These are phyloP conservation scores for Nansenia antarctica DNA, from an alignment of 2,113 vertebrate species.

Conservation along the genomic window DNA sequence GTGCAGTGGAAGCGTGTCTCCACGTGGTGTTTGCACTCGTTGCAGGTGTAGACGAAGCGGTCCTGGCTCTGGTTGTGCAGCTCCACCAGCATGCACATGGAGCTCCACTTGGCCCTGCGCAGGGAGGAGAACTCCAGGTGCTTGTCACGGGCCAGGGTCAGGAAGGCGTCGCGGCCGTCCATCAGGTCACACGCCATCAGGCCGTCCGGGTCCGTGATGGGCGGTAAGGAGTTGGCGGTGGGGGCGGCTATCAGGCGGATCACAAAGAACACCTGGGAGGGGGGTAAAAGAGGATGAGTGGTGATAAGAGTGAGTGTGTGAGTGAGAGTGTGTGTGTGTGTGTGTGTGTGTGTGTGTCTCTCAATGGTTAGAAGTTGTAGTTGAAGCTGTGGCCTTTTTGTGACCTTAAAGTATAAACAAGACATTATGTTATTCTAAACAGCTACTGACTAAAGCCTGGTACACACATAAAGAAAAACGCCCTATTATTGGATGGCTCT, in stretches of 20 bases:
- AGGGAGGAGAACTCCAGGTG: constrained; percentile 97
- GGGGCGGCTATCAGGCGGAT: constrained; percentile 94
- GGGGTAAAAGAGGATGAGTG: background rate
- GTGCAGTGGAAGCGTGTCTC: constrained; percentile 98
- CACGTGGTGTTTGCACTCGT: constrained; percentile 97
- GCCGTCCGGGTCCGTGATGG: constrained; percentile 88
- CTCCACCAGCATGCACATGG: constrained; percentile 98
- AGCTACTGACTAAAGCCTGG: too few species aligned
- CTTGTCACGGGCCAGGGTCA: constrained; percentile 95
- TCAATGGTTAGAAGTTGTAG: too few species aligned
- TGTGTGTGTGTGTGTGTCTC: background rate
- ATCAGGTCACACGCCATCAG: constrained; percentile 96
- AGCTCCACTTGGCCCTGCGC: constrained; percentile 92
- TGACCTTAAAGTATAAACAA: too few species aligned
- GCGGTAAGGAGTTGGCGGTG: constrained; percentile 90
- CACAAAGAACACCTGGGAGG: constrained; percentile 91
- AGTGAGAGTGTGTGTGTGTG: background rate
- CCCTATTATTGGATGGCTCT: too few species aligned
- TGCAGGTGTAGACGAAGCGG: constrained; percentile 98
- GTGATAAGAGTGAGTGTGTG: background rate
- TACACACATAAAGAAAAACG: too few species aligned
- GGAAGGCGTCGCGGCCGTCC: constrained; percentile 98
- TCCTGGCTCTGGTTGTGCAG: constrained; percentile 98
- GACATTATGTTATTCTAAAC: too few species aligned
- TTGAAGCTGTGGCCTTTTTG: too few species aligned